Percentiles rank a stretch among this genome's conserved stretches.
Evolutionary conservation across 2,797 vertebrate species (phyloP).

Genomic region (Protosalanx chinensis): DNA sequence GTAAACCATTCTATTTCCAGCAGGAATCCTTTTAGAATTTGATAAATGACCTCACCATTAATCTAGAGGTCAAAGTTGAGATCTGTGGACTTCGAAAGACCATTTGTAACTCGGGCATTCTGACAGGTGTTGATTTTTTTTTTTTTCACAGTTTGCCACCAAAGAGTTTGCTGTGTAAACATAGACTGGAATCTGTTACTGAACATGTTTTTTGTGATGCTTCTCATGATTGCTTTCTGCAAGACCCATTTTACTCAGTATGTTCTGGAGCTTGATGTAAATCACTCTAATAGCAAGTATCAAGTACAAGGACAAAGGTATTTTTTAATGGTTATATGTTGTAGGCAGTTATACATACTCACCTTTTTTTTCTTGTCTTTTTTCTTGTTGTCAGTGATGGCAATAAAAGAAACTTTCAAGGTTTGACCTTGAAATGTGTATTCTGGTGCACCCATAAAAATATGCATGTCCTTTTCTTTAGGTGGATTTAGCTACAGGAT

Average conservation of each 20-base stretch:
- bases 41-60: slow-evolving; percentile 29
- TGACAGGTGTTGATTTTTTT: slow-evolving; percentile 26
- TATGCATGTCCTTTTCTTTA: slow-evolving; percentile 50
- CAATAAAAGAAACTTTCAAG: too few species aligned
- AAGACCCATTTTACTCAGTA: not conserved
- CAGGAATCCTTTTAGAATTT: slow-evolving; percentile 19
- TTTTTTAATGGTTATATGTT: too few species aligned
- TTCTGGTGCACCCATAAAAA: not conserved
- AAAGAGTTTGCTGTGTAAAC: not conserved
- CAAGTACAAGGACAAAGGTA: too few species aligned
- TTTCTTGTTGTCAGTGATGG: not conserved
- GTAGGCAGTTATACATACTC: too few species aligned
- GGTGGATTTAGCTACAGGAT: slow-evolving; percentile 93
- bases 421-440: too few species aligned
- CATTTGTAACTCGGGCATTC: slow-evolving; percentile 15
- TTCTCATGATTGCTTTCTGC: not conserved
- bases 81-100: slow-evolving; percentile 22
- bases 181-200: not conserved
- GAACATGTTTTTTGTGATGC: not conserved
- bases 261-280: not conserved
- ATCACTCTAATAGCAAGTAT: too few species aligned
- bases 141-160: slow-evolving; percentile 10
- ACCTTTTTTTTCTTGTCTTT: not conserved
- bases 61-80: slow-evolving; percentile 13
- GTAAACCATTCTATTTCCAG: too few species aligned